Base-by-base conservation (phyloP, 2,113 vertebrate species). In the Caranx ignobilis region DNA sequence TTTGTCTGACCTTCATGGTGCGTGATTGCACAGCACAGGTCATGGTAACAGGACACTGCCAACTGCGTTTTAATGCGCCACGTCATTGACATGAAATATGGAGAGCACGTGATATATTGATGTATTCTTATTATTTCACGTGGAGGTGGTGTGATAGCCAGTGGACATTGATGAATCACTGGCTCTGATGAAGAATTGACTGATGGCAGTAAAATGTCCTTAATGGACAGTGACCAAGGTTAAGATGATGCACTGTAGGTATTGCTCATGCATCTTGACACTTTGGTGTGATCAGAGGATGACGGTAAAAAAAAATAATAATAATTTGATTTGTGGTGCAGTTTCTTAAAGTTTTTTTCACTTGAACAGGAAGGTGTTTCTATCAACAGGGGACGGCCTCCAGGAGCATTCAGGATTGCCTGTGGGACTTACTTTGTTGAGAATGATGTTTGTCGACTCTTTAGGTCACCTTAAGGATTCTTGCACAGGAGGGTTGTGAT, bases 1-100 rank as follows among this genome's bases (percentile, higher is more conserved):
- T 26, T 35, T 54, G 34, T 15, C 70, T 71, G 78, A 71, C 71
- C 85, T 89, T 81, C 39, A 43, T 5, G 5, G 19, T 39, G 21
- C 39, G 26, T 48, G 55, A 57, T 59, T 75, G 68, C 57, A 43
- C 57, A 21, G 18, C 34, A 2, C 3, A 37, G 43, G 62, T 82
- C 79, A 81, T 1, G 67, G 72, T 4, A 16, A 55, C 26, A 41
- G 74, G 74, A 75, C 39, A 47, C 39, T 15, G 59, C 52, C 15
- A 35, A 34, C 34, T 52, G 34, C 31, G 0, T 32, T 35, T 11
- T 69, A 65, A 80, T 63, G n/a, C n/a, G 10, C 10, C n/a, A 31
- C 34, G 56, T 63, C 31, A 56, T 13, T 6, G 48, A 52, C 52
- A 34, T 83, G 71, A 71, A 66, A 41, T 45, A 37, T 69, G 50